A percentile compares a stretch with the other conserved stretches of the same genome.
Conservation (phyloP, 2,888 invertebrate genomes). For the Diplazon laetatorius region DNA sequence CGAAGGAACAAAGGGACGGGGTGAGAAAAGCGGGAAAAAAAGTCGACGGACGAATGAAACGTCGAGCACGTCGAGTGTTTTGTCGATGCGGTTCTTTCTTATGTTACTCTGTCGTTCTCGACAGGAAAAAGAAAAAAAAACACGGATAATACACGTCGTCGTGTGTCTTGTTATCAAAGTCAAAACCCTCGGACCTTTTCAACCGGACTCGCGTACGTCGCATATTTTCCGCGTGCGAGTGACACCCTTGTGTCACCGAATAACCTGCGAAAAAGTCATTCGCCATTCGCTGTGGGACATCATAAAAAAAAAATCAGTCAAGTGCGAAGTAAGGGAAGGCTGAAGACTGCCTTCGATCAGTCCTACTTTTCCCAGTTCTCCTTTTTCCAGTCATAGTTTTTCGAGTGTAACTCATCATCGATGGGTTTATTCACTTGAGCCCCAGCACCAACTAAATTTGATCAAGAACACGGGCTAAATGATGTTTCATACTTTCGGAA, state of each 20-base stretch:
- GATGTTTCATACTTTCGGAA: no score
- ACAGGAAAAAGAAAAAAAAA: constrained; percentile 10
- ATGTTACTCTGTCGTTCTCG: constrained; percentile 17
- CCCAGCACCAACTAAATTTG: no score
- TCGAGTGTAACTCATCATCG: no score
- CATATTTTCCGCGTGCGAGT: neutral
- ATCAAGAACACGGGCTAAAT: no score
- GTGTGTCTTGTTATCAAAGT: constrained; percentile 40
- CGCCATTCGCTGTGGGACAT: neutral
- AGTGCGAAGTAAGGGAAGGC: no score
- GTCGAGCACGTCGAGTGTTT: constrained; percentile 20
- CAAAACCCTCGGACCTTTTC: constrained; percentile 2
- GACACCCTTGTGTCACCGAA: neutral
- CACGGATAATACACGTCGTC: constrained; percentile 38
- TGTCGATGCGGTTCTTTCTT: constrained; percentile 3
- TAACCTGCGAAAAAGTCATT: constrained; percentile 8
- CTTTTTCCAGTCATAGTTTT: no score
- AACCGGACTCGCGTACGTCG: neutral
- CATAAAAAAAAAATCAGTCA: neutral
- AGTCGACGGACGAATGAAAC: constrained; percentile 26
- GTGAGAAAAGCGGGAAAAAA: neutral
- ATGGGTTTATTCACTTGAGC: no score
- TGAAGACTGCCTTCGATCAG: no score
- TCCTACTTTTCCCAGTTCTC: no score
- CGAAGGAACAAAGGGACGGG: constrained; percentile 10